phyloP scores from a whole-genome alignment of 2,113 vertebrate genomes.

The Echinops telfairi region DNA sequence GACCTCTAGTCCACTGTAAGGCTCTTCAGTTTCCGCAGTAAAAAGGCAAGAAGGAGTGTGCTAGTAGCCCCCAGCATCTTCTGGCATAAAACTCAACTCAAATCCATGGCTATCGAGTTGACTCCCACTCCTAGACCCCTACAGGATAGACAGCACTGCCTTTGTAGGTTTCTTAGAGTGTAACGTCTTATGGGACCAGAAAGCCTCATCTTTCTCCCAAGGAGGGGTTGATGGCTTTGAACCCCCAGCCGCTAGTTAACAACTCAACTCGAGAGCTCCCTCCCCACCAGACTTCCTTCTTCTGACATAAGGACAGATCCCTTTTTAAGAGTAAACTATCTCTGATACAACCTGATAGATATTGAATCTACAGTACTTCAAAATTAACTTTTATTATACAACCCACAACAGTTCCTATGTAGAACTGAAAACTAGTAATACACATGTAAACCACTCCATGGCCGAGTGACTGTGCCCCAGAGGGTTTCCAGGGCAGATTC shows the following conservation, averaged over 20 bases:
- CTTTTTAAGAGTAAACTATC: slow-evolving; percentile 12
- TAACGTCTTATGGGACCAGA: no score
- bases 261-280: no score
- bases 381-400: slow-evolving; percentile 39
- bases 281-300: no score
- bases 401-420: neutral
- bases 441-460: neutral
- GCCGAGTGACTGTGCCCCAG: no score
- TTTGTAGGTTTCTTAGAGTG: no score
- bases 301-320: neutral
- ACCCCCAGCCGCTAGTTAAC: no score
- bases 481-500: no score
- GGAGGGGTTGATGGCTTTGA: no score
- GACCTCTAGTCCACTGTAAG: neutral
- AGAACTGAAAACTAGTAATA: slow-evolving; percentile 9
- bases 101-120: no score
- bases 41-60: neutral
- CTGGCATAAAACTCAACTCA: neutral
- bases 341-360: neutral
- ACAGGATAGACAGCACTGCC: no score
- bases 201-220: no score
- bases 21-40: neutral
- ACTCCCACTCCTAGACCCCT: no score
- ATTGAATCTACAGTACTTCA: slow-evolving; percentile 1
- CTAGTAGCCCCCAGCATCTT: neutral